Base-by-base conservation (phyloP, 2,888 invertebrate species). In the Pantelozetes paolii region DNA sequence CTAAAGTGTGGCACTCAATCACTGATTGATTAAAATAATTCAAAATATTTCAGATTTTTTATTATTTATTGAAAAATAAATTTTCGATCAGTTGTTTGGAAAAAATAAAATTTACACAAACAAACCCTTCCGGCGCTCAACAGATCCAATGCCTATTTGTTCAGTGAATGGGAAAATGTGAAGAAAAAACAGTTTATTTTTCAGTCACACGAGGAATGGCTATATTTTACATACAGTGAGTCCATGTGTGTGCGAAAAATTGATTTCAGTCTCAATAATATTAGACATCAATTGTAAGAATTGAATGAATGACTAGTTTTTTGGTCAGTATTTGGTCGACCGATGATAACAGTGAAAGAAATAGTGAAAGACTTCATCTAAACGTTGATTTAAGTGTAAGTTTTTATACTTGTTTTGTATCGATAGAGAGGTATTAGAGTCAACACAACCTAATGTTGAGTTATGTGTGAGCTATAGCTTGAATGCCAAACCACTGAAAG, bases 311-410 rank as follows among this genome's bases (percentile, higher is more conserved):
- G 18, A 28, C 18, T 64, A 64, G 28, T 36, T 64, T 54, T 59
- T 64, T 64, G 62, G 62, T 64, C 62, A 64, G 20, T 64, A 30
- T 64, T 64, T 64, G 62, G 20, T 30, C 20, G 1, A 36, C 30
- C 28, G 20, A 28, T 64, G 62, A 64, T 36, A 64, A 36, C 62
- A 64, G 20, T 30, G n/a, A 64, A 32, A n/a, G 30, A 64, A 64
- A 20, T n/a, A 36, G 36, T 64, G 59, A 59, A 28, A n/a, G 62
- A 20, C 62, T 64, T 64, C 32, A 64, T 64, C 62, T 36, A 18
- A 36, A 64, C n/a, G 62, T 64, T 64, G 62, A 64, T 36, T 64
- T 64, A 64, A 64, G n/a, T 36, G 62, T 36, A 32, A 64, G 36
- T 64, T 36, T 64, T 64, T 64, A 18, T 64, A 20, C 30, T 64